Evolutionary conservation across 2,113 vertebrate species (phyloP).

Genomic region (Corydoras sp.): DNA sequence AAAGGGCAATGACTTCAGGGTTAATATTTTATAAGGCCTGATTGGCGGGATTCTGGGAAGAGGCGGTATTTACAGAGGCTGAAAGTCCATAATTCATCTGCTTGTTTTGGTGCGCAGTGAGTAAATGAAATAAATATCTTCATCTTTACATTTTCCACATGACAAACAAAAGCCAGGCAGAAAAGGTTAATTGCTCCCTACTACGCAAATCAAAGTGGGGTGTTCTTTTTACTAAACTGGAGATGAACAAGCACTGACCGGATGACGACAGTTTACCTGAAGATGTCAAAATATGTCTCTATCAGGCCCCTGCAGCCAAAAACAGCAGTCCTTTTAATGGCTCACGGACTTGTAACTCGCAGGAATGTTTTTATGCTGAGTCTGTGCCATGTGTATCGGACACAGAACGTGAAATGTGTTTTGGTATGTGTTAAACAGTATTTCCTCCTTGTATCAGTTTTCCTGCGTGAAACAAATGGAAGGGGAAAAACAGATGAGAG

Average conservation of each 20-base stretch:
- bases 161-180: constrained; percentile 68
- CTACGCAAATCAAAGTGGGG: constrained; percentile 56
- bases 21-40: constrained; percentile 96
- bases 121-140: constrained; percentile 77
- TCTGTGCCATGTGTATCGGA: no score
- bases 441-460: constrained; percentile 55
- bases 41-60: constrained; percentile 74
- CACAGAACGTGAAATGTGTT: constrained; percentile 9
- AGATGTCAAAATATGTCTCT: constrained; percentile 28
- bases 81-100: constrained; percentile 66
- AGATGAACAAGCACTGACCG: constrained; percentile 33
- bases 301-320: background rate
- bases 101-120: constrained; percentile 68
- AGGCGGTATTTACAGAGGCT: constrained; percentile 72
- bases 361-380: no score
- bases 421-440: constrained; percentile 18
- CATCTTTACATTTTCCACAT: constrained; percentile 67
- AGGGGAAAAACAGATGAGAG: constrained; percentile 80
- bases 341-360: no score
- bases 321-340: no score
- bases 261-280: constrained; percentile 31
- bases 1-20: constrained; percentile 88
- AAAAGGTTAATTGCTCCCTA: constrained; percentile 76
- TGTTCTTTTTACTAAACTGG: constrained; percentile 51
- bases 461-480: constrained; percentile 40